Base-by-base conservation (phyloP, 2,888 invertebrate genomes). In the Eupithecia pulchellata region DNA sequence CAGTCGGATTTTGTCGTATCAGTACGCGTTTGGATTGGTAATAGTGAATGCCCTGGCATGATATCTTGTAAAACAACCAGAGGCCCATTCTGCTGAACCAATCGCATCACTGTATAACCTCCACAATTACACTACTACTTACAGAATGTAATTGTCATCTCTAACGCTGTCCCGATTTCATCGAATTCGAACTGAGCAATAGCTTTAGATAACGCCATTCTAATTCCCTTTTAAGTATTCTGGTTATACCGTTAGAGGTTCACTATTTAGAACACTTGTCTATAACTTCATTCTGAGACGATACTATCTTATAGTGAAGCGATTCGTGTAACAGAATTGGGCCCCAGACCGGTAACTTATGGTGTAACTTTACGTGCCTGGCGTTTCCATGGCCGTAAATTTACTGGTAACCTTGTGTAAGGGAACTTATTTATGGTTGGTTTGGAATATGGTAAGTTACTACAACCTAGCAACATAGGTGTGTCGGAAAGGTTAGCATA, bases 381-480 rank as follows among this genome's bases (percentile, higher is more conserved):
- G 42, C 2, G n/a, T 42, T n/a, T 39, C 42, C n/a, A 20, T 47
- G 20, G 20, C 20, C 20, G 20, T 57, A 57, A 57, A 57, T 29
- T 27, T 14, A 57, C 47, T 20, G 20, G 9, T 42, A 9, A 20
- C 42, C 36, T 5, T 17, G 4, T 1, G 39, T 17, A 17, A 39
- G 4, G 39, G 20, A 52, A 25, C 2, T 27, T 25, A 25, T 52
- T 55, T 27, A 14, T 55, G 6, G 27, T 14, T 55, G 11, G 57
- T 29, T 57, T 29, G 57, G 5, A 8, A 14, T 29, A 14, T 57
- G 55, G 27, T 57, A 29, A 57, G 29, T 57, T 57, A 57, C 27
- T 57, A 39, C 62, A 29, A 17, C 36, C 36, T 36, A 62, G 57
- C 29, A 17, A 29, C 17, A 57, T 57, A 57, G 57, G 57, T 57